Evolutionary conservation across 2,888 invertebrate species (phyloP), one percentile per base, ranked within the genome.

Genomic region (Scotopteryx bipunctaria): DNA sequence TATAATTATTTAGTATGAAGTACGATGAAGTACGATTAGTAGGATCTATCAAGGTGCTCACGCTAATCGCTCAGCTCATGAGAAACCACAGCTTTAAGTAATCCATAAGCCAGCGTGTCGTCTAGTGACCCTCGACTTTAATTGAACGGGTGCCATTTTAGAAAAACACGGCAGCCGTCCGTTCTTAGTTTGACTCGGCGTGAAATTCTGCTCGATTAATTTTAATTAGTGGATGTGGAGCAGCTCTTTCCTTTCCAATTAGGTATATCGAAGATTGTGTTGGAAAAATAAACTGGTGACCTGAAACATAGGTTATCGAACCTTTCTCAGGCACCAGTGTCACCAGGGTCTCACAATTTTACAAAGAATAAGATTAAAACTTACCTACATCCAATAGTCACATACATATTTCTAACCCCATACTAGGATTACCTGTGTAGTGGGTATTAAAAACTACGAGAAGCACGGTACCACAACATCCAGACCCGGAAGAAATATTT

Each of bases 141-240:
- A 71, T 71, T 68, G 69, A 71, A 67, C 63, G 64, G 64, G 56
- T 59, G 64, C 62, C 61, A 63, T 66, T 69, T 64, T 58, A 58
- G 57, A 65, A 66, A 67, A 63, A 64, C 61, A 58, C 57, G 55
- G 54, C 51, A 54, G 53, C 36, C 47, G 33, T 47, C 19, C 42
- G 31, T 21, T 40, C 43, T 36, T 36, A 55, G 53, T 55, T 54
- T 33, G 54, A 51, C 50, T 51, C 35, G 17, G 48, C 52, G 56
- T 54, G 51, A 45, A 54, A 55, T 57, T 53, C 43, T 36, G 50
- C 15, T 17, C 53, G 49, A 60, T 58, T 56, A 55, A 63, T 58
- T 58, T 63, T 63, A 63, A 63, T 60, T 63, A 60, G 58, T 57
- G 55, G 57, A 57, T 44, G 37, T 46, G 45, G 48, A 52, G 46